Percentiles rank a stretch among this genome's conserved stretches.
Conservation (phyloP, 2,113 vertebrate genomes). For the Paramormyrops kingsleyae region DNA sequence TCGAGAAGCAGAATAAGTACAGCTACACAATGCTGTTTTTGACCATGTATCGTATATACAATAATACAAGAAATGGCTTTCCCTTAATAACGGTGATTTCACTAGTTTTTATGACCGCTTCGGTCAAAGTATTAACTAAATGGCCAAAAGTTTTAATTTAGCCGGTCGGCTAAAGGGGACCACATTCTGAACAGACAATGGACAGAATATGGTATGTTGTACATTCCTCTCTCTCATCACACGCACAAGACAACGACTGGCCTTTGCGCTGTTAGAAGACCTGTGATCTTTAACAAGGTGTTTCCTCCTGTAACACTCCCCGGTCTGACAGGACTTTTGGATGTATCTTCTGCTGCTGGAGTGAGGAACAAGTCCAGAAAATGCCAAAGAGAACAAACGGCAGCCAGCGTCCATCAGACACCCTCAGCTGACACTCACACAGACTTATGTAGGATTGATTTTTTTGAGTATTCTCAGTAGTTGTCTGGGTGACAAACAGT, state of each 20-base stretch:
- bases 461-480: neutral
- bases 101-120: neutral
- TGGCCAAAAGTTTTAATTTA: neutral
- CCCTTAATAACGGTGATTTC: neutral
- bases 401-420: neutral
- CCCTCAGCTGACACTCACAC: neutral
- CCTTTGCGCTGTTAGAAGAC: neutral
- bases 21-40: neutral
- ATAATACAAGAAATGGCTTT: neutral
- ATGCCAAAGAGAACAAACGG: neutral
- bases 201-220: neutral
- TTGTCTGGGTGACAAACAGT: neutral
- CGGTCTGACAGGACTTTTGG: neutral
- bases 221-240: neutral
- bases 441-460: neutral
- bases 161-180: neutral
- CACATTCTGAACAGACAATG: neutral
- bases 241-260: neutral
- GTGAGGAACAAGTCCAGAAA: neutral
- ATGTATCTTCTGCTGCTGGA: neutral
- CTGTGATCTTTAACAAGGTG: neutral
- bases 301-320: neutral
- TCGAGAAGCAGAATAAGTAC: neutral
- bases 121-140: neutral
- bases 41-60: neutral